Base-by-base conservation (phyloP, 37 sponge, comb jelly and placozoan species). In the Crambe crambe region DNA sequence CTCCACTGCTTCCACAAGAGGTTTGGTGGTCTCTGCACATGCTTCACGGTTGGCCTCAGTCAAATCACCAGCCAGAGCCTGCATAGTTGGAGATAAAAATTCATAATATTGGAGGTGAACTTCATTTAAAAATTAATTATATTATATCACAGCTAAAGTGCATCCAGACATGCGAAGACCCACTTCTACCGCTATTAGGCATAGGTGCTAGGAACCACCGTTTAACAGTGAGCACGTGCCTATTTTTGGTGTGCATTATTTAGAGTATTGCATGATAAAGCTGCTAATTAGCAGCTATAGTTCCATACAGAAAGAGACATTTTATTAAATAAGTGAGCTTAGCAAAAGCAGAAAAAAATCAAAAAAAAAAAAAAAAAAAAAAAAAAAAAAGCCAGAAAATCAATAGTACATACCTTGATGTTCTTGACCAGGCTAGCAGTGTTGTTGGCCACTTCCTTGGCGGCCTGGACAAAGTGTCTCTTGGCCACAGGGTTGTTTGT, bases 401-500 rank as follows among this genome's bases (percentile, higher is more conserved):
- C n/a, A n/a, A n/a, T n/a, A n/a, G n/a, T n/a, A n/a, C 79, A 37
- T 32, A 78, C 87, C 75, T 82, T 73, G 44, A 77, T 78, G 71
- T 77, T 77, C 59, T 80, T 80, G 56, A 78, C 83, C 27, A 82
- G 83, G 40, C 60, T 69, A 18, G 84, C 74, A 31, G 98, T 98
- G 63, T 81, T 80, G 75, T 90, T 91, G 73, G 99, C 99, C 1
- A 97, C 96, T 51, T 98, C 95, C 70, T 98, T 98, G 39, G 99
- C 99, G 22, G 90, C 89, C 43, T 94, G 94, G n/a, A 98, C 92
- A 86, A 98, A 98, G 76, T 98, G 93, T 61, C 83, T 93, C 79
- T 95, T 95, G 29, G 99, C 99, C n/a, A 98, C 99, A 41, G 96
- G 96, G 73, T 95, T 98, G 79, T 38, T 83, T 29, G 96, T 96